Evolutionary conservation across 2,797 vertebrate species (phyloP).

Genomic region (Sebastes diploproa): DNA sequence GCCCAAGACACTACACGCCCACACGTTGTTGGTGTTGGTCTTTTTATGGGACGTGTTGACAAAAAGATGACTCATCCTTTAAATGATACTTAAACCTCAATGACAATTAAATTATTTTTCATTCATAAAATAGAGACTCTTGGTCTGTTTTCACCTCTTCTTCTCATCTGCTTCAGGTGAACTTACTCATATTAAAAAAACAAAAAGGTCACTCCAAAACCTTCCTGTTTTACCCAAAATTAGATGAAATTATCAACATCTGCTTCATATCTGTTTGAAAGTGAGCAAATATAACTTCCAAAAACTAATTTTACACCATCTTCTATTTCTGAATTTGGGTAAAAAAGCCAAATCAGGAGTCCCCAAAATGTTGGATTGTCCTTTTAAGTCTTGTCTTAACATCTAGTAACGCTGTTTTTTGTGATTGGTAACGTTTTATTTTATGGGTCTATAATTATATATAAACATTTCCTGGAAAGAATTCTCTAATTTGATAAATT

Average conservation of each 20-base stretch:
- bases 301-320: neutral
- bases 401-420: neutral
- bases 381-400: neutral
- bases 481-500: neutral
- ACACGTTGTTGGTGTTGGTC: neutral
- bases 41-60: neutral
- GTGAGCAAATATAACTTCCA: neutral
- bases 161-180: neutral
- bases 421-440: neutral
- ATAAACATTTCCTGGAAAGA: neutral
- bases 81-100: neutral
- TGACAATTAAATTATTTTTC: neutral
- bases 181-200: neutral
- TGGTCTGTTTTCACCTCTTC: neutral
- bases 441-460: neutral
- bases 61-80: neutral
- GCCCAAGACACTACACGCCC: neutral
- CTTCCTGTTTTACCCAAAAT: neutral
- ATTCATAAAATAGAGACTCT: neutral
- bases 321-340: neutral
- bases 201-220: neutral
- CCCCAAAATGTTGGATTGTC: neutral
- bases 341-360: neutral
- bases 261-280: neutral
- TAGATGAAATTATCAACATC: neutral